Percentiles rank a stretch among this genome's conserved stretches.
These are phyloP conservation scores for Alligator sinensis DNA, from an alignment of 2,113 vertebrate genomes.

Conservation along the genomic window DNA sequence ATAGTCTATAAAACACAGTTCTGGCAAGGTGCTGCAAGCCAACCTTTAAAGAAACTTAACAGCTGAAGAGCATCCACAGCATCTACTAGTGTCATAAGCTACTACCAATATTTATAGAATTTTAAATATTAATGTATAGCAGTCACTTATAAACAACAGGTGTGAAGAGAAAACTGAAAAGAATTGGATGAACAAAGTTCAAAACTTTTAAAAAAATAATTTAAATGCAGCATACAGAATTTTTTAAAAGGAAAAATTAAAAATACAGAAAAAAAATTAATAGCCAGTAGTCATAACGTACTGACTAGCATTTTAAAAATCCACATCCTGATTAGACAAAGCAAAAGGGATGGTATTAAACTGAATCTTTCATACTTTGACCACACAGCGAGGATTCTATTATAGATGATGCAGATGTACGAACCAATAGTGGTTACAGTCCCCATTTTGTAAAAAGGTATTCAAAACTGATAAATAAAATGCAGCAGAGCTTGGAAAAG, in stretches of 20 bases:
- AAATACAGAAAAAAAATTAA: not conserved
- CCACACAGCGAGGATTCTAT: constrained; percentile 71
- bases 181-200: not conserved
- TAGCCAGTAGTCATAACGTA: not conserved
- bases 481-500: constrained; percentile 73
- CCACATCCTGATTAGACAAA: constrained; percentile 2
- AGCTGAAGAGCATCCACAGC: not conserved
- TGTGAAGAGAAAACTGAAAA: not conserved
- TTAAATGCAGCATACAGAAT: not conserved
- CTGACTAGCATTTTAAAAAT: constrained; percentile 22
- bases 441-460: constrained; percentile 71
- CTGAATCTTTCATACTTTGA: constrained; percentile 55
- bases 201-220: not conserved
- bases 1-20: not conserved
- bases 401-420: constrained; percentile 75
- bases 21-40: not conserved
- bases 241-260: not conserved
- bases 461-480: constrained; percentile 79
- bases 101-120: not conserved
- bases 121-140: not conserved
- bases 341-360: not conserved
- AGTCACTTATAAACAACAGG: not conserved
- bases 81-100: not conserved
- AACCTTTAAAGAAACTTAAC: not conserved
- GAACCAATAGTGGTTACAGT: constrained; percentile 79